These are phyloP conservation scores for Lemur catta DNA, from an alignment of 2,797 vertebrate genomes.

Conservation along the genomic window DNA sequence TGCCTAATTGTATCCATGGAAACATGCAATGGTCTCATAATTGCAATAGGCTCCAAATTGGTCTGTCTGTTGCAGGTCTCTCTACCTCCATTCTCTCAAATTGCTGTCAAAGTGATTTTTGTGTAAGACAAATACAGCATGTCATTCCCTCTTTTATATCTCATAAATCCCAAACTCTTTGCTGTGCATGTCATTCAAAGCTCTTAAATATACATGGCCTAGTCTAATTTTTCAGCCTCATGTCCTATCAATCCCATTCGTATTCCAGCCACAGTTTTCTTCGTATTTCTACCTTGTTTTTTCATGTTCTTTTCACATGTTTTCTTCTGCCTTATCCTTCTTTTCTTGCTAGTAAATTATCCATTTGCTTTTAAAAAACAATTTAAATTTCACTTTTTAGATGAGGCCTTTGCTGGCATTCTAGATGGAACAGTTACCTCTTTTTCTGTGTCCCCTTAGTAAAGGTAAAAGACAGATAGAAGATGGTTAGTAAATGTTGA, in stretches of 20 bases:
- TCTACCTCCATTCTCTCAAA: conserved; percentile 42
- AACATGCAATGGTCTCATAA: conserved; percentile 8
- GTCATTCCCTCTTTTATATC: neutral
- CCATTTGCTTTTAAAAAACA: neutral
- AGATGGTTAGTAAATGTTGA: neutral
- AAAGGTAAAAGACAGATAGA: neutral
- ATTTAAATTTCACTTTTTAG: neutral
- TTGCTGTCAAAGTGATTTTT: conserved; percentile 39
- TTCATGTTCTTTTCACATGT: neutral
- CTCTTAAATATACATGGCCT: neutral
- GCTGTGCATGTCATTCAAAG: neutral
- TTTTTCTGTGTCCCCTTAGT: neutral
- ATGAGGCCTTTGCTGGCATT: neutral
- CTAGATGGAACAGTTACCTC: neutral
- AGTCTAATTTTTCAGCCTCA: neutral
- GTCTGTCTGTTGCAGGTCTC: neutral
- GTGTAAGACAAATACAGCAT: conserved; percentile 39
- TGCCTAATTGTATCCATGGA: conserved; percentile 44
- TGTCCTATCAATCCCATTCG: neutral
- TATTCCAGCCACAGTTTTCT: neutral
- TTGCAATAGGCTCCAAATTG: neutral
- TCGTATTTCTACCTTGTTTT: neutral
- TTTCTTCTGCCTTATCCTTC: neutral
- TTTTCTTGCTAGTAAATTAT: neutral
- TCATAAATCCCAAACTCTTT: neutral